Conservation (phyloP, 2,888 invertebrate genomes). For the Epicampocera succincta region DNA sequence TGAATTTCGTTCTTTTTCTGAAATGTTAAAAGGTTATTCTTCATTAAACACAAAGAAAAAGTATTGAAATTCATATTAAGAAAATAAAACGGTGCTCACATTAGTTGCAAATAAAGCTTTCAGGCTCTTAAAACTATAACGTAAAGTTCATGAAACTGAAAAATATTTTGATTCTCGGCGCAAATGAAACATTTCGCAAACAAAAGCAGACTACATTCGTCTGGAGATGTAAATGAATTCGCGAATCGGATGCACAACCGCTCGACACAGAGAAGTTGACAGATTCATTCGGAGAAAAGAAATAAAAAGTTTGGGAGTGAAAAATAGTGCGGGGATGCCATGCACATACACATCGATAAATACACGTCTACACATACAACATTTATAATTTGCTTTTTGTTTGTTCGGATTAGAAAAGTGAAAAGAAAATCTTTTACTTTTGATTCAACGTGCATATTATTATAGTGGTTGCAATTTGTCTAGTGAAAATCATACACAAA, state of each 20-base stretch:
- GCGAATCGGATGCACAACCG: no score
- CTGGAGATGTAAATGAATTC: no score
- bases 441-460: conserved; percentile 37
- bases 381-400: neutral
- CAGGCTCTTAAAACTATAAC: conserved; percentile 8
- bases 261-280: no score
- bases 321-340: neutral
- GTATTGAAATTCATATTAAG: neutral
- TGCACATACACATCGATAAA: neutral
- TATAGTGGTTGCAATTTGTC: conserved; percentile 9
- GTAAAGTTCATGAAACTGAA: neutral
- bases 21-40: neutral
- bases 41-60: neutral
- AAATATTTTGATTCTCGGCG: no score
- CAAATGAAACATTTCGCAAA: no score
- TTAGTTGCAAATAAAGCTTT: conserved; percentile 3
- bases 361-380: conserved; percentile 20
- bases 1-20: neutral
- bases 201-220: no score
- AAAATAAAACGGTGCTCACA: conserved; percentile 3
- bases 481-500: conserved; percentile 20
- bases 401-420: conserved; percentile 9
- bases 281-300: no score
- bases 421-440: neutral
- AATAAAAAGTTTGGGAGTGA: neutral